Conservation (phyloP, 1,140 invertebrate genomes). For the Drosophila arawakana region DNA sequence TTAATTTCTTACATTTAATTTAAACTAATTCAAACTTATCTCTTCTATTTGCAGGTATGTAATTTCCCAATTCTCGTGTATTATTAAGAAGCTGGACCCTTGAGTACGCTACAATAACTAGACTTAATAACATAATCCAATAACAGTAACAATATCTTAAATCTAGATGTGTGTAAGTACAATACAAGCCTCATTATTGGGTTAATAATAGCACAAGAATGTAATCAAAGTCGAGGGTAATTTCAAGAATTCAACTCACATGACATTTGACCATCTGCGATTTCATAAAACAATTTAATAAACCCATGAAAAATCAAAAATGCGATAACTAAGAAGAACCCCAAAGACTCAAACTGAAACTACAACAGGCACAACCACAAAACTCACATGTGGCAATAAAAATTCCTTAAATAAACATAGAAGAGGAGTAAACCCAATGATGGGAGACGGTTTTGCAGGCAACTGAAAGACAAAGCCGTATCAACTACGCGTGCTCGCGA, state of each 20-base stretch:
- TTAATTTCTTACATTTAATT: background rate
- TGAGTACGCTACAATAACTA: constrained; percentile 9
- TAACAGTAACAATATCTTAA: constrained; percentile 14
- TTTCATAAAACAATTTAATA: constrained; percentile 72
- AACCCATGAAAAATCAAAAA: constrained; percentile 79
- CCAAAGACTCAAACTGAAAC: constrained; percentile 8
- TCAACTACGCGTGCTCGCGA: constrained; percentile 66
- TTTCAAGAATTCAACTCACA: constrained; percentile 56
- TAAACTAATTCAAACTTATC: constrained; percentile 35
- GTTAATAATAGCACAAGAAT: constrained; percentile 40
- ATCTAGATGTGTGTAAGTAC: background rate
- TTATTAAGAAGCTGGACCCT: background rate
- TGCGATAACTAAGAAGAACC: constrained; percentile 59
- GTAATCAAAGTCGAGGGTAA: constrained; percentile 54
- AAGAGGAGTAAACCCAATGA: constrained; percentile 3
- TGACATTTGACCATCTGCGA: constrained; percentile 59
- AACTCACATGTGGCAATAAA: constrained; percentile 58
- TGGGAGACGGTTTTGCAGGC: background rate
- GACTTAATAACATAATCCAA: constrained; percentile 5
- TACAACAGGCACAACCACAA: constrained; percentile 13
- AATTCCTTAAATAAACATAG: constrained; percentile 77
- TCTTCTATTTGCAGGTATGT: constrained; percentile 58
- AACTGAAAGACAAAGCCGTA: constrained; percentile 47
- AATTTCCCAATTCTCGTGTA: background rate
- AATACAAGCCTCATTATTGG: constrained; percentile 24